These are phyloP conservation scores for Nicator chloris DNA, from an alignment of 2,113 vertebrate species.

Conservation along the genomic window DNA sequence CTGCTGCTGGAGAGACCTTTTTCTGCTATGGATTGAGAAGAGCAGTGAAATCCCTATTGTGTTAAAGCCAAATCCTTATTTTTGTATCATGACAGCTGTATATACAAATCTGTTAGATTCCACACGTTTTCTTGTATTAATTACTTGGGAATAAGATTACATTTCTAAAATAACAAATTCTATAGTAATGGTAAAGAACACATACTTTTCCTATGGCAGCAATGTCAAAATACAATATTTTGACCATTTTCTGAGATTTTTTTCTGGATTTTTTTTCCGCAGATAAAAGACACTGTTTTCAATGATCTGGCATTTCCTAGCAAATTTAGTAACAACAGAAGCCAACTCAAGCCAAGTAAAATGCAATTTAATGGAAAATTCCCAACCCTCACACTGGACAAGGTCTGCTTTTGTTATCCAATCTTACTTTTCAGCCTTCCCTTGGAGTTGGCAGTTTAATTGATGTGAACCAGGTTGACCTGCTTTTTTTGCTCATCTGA, in stretches of 20 bases:
- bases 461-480: slow-evolving; percentile 45
- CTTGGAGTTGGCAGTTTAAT: slow-evolving; percentile 28
- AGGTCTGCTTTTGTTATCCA: slow-evolving; percentile 29
- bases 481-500: slow-evolving; percentile 7
- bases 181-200: background rate
- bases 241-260: background rate
- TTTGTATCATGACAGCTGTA: background rate
- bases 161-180: background rate
- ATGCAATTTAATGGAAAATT: slow-evolving; percentile 17
- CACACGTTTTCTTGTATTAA: background rate
- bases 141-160: background rate
- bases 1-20: slow-evolving; percentile 26
- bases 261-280: rapidly evolving
- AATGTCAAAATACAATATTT: background rate
- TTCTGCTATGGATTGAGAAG: background rate
- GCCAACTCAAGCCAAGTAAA: background rate
- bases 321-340: background rate
- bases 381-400: background rate
- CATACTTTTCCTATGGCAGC: background rate
- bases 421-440: background rate
- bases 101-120: background rate
- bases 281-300: background rate
- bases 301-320: background rate
- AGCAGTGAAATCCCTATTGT: background rate
- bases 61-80: background rate